Evolutionary conservation across 2,113 vertebrate genomes (phyloP).

Genomic region (Propithecus coquereli): DNA sequence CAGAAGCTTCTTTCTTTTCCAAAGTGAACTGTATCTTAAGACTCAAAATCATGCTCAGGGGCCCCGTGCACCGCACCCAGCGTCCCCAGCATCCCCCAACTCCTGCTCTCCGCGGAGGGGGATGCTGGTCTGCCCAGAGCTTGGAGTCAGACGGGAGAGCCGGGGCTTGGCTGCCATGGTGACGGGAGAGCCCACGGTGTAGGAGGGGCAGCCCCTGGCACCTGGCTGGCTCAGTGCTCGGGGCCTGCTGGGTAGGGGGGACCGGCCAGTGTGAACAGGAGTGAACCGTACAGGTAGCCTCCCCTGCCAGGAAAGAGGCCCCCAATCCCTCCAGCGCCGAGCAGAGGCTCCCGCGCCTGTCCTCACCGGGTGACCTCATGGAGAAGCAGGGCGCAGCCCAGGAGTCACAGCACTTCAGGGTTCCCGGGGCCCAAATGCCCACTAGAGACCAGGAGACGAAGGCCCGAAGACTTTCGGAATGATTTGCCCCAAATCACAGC

Average conservation of each 20-base stretch:
- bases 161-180: neutral
- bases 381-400: neutral
- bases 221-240: neutral
- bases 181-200: neutral
- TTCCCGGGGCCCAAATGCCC: neutral
- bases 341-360: neutral
- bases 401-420: neutral
- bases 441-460: neutral
- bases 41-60: neutral
- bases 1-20: neutral
- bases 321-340: rapidly evolving
- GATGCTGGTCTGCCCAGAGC: neutral
- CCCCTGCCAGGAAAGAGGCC: neutral
- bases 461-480: neutral
- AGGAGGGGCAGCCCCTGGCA: neutral
- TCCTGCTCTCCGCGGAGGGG: neutral
- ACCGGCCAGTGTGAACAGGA: neutral
- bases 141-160: neutral
- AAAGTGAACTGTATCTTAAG: neutral
- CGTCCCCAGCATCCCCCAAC: neutral
- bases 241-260: neutral
- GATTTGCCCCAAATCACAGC: neutral
- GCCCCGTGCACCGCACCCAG: too few relatives aligned
- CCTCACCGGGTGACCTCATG: rapidly evolving
- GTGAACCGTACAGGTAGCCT: rapidly evolving